These are phyloP conservation scores for Araneus ventricosus DNA, from an alignment of 1,140 invertebrate genomes.

Conservation along the genomic window DNA sequence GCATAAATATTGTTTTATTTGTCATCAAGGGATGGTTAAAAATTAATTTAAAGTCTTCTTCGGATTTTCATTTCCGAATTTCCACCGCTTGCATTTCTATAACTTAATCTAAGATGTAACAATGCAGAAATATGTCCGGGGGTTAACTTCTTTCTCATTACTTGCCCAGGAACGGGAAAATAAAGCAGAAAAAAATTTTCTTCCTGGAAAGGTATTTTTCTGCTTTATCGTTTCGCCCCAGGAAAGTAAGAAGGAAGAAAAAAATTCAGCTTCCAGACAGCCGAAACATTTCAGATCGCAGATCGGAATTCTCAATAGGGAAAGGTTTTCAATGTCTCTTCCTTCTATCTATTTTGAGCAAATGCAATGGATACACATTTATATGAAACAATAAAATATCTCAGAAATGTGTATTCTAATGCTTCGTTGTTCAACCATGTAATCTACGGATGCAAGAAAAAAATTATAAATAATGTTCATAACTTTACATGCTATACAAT, in stretches of 20 bases:
- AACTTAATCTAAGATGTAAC: conserved; percentile 30
- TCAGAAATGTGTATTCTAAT: not conserved
- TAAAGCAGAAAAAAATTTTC: conserved; percentile 6
- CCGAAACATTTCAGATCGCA: conserved; percentile 51
- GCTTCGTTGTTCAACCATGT: not conserved
- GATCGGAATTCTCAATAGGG: conserved; percentile 59
- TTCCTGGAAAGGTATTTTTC: conserved; percentile 33
- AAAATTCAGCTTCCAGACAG: not conserved
- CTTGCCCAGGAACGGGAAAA: conserved; percentile 36
- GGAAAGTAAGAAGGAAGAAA: conserved; percentile 32
- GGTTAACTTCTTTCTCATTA: conserved; percentile 63
- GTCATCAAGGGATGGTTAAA: conserved; percentile 33
- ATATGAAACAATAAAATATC: conserved; percentile 34
- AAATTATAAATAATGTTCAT: too few relatives aligned
- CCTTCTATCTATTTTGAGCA: not conserved
- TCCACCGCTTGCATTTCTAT: conserved; percentile 11
- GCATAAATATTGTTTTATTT: conserved; percentile 11
- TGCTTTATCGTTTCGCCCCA: conserved; percentile 34
- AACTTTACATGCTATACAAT: too few relatives aligned
- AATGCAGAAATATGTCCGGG: conserved; percentile 38
- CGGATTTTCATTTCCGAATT: conserved; percentile 34
- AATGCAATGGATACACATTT: conserved; percentile 43
- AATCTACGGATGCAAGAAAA: not conserved
- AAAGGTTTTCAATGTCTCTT: conserved; percentile 41
- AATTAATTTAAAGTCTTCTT: conserved; percentile 28